phyloP scores from a whole-genome alignment of 2,113 vertebrate genomes.

The Cavia aperea region DNA sequence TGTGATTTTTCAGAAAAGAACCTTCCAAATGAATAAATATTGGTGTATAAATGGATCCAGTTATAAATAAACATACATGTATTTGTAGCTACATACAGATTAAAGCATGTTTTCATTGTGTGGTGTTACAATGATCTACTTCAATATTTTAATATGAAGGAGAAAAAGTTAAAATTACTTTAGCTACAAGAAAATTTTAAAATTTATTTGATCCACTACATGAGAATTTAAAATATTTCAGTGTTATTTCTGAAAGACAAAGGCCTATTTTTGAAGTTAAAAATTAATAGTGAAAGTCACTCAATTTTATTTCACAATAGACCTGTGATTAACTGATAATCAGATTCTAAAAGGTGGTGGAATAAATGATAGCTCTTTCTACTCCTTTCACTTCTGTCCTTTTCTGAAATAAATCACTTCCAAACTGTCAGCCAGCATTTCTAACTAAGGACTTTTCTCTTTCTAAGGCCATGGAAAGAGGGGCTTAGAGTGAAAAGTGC shows the following conservation, averaged over 20 bases:
- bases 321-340: constrained; percentile 31
- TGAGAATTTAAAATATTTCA: constrained; percentile 31
- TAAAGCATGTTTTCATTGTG: constrained; percentile 9
- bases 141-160: not conserved
- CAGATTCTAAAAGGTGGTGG: constrained; percentile 34
- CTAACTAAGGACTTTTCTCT: constrained; percentile 50
- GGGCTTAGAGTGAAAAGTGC: constrained; percentile 51
- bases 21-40: not conserved
- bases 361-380: constrained; percentile 44
- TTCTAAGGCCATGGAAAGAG: constrained; percentile 10
- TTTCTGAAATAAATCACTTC: constrained; percentile 51
- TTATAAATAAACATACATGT: not conserved
- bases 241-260: constrained; percentile 32
- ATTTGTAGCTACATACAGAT: not conserved
- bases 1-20: not conserved
- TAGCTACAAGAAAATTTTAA: not conserved
- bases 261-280: constrained; percentile 33
- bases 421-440: constrained; percentile 48
- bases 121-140: not conserved
- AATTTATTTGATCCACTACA: not conserved
- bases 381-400: constrained; percentile 33
- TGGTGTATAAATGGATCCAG: not conserved
- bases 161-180: constrained; percentile 30
- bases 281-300: constrained; percentile 15
- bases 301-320: constrained; percentile 37